A percentile compares a stretch with the other conserved stretches of the same genome.
phyloP scores from a whole-genome alignment of 2,888 invertebrate genomes.

The Tuta absoluta region DNA sequence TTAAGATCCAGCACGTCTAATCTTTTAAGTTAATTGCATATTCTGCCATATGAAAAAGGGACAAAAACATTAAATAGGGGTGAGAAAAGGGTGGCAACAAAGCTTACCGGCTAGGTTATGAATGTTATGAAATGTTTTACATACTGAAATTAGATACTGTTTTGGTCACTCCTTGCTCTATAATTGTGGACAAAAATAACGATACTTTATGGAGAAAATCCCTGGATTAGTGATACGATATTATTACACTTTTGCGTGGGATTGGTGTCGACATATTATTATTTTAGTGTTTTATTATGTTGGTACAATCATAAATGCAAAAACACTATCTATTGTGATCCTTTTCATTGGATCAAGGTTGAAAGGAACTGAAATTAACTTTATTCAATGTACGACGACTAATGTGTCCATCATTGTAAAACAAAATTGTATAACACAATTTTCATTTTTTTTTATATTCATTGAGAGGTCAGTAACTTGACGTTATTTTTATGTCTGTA shows the following conservation, averaged over 20 bases:
- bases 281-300: neutral
- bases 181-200: neutral
- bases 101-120: neutral
- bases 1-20: too few relatives aligned
- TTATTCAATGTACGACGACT: too few relatives aligned
- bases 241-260: neutral
- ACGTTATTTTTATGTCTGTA: too few relatives aligned
- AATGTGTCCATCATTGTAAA: too few relatives aligned
- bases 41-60: too few relatives aligned
- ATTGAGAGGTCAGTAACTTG: too few relatives aligned
- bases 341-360: neutral
- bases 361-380: too few relatives aligned
- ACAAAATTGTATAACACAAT: too few relatives aligned
- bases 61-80: too few relatives aligned
- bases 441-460: too few relatives aligned
- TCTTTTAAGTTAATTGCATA: too few relatives aligned
- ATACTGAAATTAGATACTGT: neutral
- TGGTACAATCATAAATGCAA: neutral
- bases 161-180: neutral
- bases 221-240: neutral
- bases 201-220: conserved; percentile 6
- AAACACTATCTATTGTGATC: neutral
- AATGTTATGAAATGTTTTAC: neutral
- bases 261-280: conserved; percentile 10
- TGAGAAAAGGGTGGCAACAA: too few relatives aligned